A percentile compares a stretch with the other conserved stretches of the same genome.
phyloP scores from a whole-genome alignment of 2,888 invertebrate species.

The Scaeva pyrastri region DNA sequence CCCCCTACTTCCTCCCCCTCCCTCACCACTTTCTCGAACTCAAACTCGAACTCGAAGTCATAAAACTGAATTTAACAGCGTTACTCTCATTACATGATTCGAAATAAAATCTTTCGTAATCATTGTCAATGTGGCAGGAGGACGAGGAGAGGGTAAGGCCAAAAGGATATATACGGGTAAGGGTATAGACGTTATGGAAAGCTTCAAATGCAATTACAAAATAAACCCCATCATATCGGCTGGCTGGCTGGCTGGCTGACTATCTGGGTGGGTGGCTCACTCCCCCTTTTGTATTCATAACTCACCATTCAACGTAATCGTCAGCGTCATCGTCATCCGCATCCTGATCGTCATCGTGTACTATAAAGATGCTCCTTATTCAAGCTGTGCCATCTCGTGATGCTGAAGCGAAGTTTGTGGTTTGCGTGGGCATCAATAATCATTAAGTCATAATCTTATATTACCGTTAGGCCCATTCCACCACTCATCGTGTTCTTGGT shows the following conservation, averaged over 20 bases:
- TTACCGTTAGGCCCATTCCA: conserved; percentile 59
- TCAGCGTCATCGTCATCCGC: no score
- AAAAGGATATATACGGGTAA: no score
- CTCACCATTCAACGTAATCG: conserved; percentile 56
- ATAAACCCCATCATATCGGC: conserved; percentile 19
- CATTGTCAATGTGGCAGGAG: conserved; percentile 21
- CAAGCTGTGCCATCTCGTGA: conserved; percentile 37
- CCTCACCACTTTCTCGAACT: conserved; percentile 9
- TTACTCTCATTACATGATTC: conserved; percentile 60
- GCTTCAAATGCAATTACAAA: conserved; percentile 71
- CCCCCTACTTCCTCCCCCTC: no score
- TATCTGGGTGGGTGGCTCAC: not conserved
- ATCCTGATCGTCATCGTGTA: no score
- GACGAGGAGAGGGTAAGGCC: no score
- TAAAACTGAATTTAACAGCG: conserved; percentile 70
- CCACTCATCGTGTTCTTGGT: conserved; percentile 1
- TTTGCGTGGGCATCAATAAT: conserved; percentile 70
- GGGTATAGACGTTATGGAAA: not conserved
- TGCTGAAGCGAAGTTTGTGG: conserved; percentile 42
- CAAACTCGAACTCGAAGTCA: conserved; percentile 33
- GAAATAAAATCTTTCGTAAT: conserved; percentile 59
- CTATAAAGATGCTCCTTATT: conserved; percentile 59
- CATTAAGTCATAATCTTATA: conserved; percentile 74
- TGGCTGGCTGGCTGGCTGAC: no score
- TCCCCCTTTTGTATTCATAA: conserved; percentile 49